Base-by-base conservation (phyloP, 2,113 vertebrate species). In the Notothenia rossii region DNA sequence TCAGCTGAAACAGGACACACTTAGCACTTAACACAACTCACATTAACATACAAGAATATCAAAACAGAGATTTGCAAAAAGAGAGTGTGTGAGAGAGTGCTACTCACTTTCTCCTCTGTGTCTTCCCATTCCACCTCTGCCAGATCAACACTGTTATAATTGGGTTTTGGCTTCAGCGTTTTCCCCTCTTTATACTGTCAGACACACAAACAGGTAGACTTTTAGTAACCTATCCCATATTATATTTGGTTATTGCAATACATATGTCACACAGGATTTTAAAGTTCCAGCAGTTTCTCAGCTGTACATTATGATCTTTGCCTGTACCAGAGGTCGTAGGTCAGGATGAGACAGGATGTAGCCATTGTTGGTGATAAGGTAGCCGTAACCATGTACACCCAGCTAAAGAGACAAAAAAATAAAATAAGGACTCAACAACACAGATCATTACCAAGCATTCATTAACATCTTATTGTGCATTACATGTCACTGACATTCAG, bases 281-380 rank as follows among this genome's bases (percentile, higher is more conserved):
- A 58, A 49, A 22, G 5, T 22, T 18, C 43, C n/a, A 3, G 36
- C 7, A 12, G 3, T 59, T 59, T 54, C 17, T 45, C 15, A 76
- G 50, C 6, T 55, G 12, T 13, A 50, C 46, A 29, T 49, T 10
- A 46, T 0, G 12, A 18, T 40, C 1, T 55, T 3, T 53, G 17
- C 62, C 8, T 94, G 9, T 95, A 99, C 98, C 96, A 99, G 76
- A 58, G 98, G 98, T 50, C 97, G 96, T 1, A 99, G 96, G 79
- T 98, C 98, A 2, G 98, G 98, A 66, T 99, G 98, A 8, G 97
- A 97, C n/a, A 99, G 95, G 89, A 99, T 98, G 94, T 99, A 99
- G 81, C 98, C 98, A 0, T 99, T 99, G 90, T 99, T 99, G 4
- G 97, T 99, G 87, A 97, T 96, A 84, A 99, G 90, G 86, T 96